Base-by-base conservation (phyloP, 2,797 vertebrate species). In the Periparus ater region DNA sequence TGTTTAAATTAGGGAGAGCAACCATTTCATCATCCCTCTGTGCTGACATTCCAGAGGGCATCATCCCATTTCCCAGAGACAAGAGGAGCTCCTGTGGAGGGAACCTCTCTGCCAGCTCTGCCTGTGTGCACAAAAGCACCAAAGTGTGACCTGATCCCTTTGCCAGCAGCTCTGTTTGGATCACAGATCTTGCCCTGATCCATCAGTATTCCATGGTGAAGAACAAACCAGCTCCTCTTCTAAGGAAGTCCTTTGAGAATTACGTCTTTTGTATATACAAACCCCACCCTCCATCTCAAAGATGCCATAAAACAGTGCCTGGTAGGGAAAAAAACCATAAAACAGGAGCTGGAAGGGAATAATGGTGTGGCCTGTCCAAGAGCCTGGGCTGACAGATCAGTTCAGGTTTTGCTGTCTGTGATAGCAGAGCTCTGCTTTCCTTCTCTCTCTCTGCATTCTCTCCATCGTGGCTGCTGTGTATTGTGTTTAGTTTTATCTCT, bases 401-500 rank as follows among this genome's bases (percentile, higher is more conserved):
- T 72, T 79, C 27, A 15, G 36, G 5, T 75, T 74, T 74, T 80
- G 30, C 77, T 82, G 57, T 32, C 75, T 85, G 44, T 44, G 54
- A 53, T 32, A 36, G 8, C n/a, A 72, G 27, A 50, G n/a, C 40
- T 83, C 88, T 88, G 68, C 60, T 89, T 77, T 47, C 62, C 61
- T 74, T 32, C 22, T 61, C 45, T 80, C 78, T 55, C 75, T 74
- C n/a, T 40, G 26, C 48, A 62, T 86, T 91, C 70, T 80, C 89
- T 65, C 78, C 62, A 32, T 73, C 63, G 10, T 75, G 65, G 47
- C 58, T 87, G 47, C 58, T 87, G n/a, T 61, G 22, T 36, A 22
- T 32, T 67, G 45, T 78, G 70, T 89, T 91, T 61, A 44, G 65
- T 77, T 96, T 89, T 89, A 68, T 95, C 88, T 93, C 89, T 77